Conservation (phyloP, 2,888 invertebrate species). For the Drosophila eohydei region DNA sequence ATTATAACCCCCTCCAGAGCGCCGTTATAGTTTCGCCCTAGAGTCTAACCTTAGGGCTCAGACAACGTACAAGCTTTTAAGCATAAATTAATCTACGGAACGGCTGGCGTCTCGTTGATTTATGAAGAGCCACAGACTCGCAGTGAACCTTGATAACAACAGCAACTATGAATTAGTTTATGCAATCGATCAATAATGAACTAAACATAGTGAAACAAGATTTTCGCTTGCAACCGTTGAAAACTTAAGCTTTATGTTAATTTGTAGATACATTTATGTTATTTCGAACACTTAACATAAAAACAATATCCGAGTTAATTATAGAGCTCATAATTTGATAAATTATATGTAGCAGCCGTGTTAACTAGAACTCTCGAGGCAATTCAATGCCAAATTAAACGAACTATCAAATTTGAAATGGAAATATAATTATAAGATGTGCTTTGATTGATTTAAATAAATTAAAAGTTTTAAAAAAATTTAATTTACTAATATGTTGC, state of each 20-base stretch:
- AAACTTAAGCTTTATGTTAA: background rate
- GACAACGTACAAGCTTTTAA: constrained; percentile 30
- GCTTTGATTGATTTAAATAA: background rate
- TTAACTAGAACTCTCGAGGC: constrained; percentile 4
- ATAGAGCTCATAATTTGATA: constrained; percentile 1
- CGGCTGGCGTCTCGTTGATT: constrained; percentile 31
- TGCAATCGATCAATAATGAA: constrained; percentile 35
- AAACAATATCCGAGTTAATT: constrained; percentile 4
- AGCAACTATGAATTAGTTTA: constrained; percentile 28
- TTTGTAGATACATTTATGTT: background rate
- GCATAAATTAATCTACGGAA: constrained; percentile 38
- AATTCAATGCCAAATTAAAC: constrained; percentile 2
- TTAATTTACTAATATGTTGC: no score
- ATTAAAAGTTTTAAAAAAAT: no score
- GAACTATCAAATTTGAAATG: background rate
- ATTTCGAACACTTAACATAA: constrained; percentile 4
- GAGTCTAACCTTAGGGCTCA: constrained; percentile 24
- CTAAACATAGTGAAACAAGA: constrained; percentile 2
- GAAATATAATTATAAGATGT: background rate
- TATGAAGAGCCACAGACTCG: constrained; percentile 13
- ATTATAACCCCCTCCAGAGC: constrained; percentile 36
- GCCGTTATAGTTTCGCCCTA: constrained; percentile 29
- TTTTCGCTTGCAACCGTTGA: constrained; percentile 4
- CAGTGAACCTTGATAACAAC: constrained; percentile 58
- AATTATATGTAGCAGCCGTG: background rate